Evolutionary conservation across 1,140 invertebrate species (phyloP).

Genomic region (Formica exsecta): DNA sequence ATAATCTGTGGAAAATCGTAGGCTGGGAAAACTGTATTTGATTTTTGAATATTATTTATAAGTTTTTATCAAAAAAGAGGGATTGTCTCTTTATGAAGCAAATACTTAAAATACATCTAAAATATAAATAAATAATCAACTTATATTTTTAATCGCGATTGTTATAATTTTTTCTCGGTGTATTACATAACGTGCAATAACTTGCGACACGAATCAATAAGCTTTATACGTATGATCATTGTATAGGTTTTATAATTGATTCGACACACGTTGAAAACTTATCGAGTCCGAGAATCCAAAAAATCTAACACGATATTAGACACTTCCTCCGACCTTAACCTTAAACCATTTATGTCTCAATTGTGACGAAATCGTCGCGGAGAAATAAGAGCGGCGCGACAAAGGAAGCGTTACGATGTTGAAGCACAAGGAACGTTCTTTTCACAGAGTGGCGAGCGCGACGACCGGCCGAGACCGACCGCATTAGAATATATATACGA

Average conservation of each 20-base stretch:
- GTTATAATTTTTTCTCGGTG: too few species aligned
- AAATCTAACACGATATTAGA: constrained; percentile 46
- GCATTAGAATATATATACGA: constrained; percentile 68
- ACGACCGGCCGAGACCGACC: not conserved
- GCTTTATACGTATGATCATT: not conserved
- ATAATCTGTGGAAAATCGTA: not conserved
- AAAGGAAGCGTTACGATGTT: constrained; percentile 62
- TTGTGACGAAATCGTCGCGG: constrained; percentile 28
- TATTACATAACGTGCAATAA: not conserved
- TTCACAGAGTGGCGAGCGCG: constrained; percentile 56
- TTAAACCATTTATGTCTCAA: constrained; percentile 51
- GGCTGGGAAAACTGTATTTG: not conserved
- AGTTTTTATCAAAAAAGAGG: not conserved
- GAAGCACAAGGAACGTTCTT: constrained; percentile 64
- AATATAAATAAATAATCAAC: constrained; percentile 15
- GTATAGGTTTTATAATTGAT: not conserved
- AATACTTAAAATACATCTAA: not conserved
- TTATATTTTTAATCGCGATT: not conserved
- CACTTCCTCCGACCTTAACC: constrained; percentile 55
- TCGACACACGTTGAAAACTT: not conserved
- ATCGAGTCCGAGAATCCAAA: constrained; percentile 18
- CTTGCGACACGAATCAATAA: not conserved
- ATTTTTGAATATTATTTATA: not conserved
- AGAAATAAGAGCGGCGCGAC: constrained; percentile 55
- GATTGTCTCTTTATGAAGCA: not conserved